Base-by-base conservation (phyloP, 2,888 invertebrate genomes). In the Portevinia maculata region DNA sequence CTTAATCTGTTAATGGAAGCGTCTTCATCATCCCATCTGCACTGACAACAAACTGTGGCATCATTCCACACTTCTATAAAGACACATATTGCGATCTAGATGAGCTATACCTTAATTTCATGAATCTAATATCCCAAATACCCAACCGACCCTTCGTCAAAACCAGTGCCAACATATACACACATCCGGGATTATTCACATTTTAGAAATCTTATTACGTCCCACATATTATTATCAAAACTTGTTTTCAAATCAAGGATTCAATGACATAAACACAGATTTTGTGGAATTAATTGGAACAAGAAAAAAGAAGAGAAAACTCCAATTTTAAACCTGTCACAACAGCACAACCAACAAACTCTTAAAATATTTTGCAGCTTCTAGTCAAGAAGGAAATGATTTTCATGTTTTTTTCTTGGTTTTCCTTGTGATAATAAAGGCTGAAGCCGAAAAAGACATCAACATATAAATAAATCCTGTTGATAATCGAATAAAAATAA, bases 401-500 rank as follows among this genome's bases (percentile, higher is more conserved):
- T 30, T 46, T 30, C 13, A 2, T 44, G 24, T 6, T 15, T 39
- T 13, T 39, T 7, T 6, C 8, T 5, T 6, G 9, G 32, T 32
- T 15, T 2, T 15, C 39, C 7, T 7, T 15, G 7, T 6, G 13
- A 1, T 28, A 5, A 39, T 7, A 6, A 17, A 53, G 9, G n/a
- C 44, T 28, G 11, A 19, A 19, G 46, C 24, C 28, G 9, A 44
- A 75, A 67, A 75, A 67, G 67, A 67, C 75, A 75, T 75, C 67
- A 59, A 52, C 75, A 75, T 75, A 67, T 75, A 75, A 59, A 75
- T 75, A 75, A 75, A 75, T 75, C 75, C 37, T 53, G 44, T 21
- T 75, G 75, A 75, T 75, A 67, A 75, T 75, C 75, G 67, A 75
- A 75, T 75, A 75, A 67, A 75, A 60, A 75, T 75, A 75, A 75